Percentiles rank a stretch among this genome's conserved stretches.
These are phyloP conservation scores for Tamandua tetradactyla DNA, from an alignment of 2,797 vertebrate genomes.

Conservation along the genomic window DNA sequence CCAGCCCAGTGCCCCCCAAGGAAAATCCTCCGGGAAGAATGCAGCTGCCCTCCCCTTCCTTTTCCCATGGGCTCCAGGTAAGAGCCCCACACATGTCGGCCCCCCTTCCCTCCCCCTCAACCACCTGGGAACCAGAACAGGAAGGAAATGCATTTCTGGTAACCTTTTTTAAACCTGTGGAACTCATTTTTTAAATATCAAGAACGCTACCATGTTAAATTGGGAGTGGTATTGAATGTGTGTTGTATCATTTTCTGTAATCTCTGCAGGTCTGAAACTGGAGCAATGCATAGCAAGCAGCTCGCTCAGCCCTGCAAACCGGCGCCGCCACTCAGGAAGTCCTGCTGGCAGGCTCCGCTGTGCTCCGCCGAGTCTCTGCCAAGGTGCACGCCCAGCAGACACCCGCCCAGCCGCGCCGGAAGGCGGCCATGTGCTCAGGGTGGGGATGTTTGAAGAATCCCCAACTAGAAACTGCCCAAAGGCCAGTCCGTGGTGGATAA, in stretches of 20 bases:
- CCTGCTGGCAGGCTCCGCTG: background rate
- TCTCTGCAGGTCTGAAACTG: background rate
- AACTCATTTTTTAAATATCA: background rate
- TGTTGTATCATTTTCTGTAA: rapidly evolving
- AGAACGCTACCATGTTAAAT: rapidly evolving
- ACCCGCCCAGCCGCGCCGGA: no score
- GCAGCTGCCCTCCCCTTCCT: no score
- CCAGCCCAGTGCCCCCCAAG: background rate
- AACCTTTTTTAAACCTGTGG: background rate
- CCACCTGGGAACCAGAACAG: background rate
- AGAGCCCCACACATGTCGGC: background rate
- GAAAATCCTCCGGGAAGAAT: background rate
- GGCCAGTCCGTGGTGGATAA: rapidly evolving
- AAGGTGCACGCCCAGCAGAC: rapidly evolving
- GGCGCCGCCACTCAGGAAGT: background rate
- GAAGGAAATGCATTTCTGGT: background rate
- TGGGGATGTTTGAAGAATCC: rapidly evolving
- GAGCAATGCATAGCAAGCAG: background rate
- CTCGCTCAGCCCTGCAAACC: background rate
- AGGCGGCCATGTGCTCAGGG: rapidly evolving
- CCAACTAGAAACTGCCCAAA: rapidly evolving
- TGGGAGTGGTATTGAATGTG: rapidly evolving
- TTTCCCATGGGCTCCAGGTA: background rate
- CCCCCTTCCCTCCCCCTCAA: rapidly evolving
- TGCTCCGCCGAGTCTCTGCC: no score